Base-by-base conservation (phyloP, 2,888 invertebrate species). In the Volucella bombylans region DNA sequence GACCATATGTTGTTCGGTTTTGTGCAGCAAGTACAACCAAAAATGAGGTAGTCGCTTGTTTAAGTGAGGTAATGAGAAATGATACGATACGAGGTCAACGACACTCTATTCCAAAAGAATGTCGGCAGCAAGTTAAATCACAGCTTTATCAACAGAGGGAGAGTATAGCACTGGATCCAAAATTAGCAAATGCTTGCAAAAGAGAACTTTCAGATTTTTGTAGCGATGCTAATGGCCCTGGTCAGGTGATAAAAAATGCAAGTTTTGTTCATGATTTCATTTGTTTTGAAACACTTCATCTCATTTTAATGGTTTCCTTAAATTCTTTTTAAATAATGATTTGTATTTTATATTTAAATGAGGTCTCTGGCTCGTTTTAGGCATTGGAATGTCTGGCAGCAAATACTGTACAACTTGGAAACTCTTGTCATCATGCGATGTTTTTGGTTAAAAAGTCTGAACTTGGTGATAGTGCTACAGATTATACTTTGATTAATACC, bases 111-210 rank as follows among this genome's bases (percentile, higher is more conserved):
- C 94, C 96, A 4, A 96, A 96, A 90, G 96, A 96, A 23, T 99
- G 99, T 90, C 94, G 97, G 43, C 97, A 97, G 89, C 98, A 99
- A 90, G 93, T 99, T 15, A 94, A 96, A 89, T 96, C 97, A 64
- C 98, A 99, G 90, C 93, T 99, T 38, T 96, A 98, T 88, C 97
- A 98, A 90, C 96, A 98, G 91, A 94, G 97, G 87, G 98, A 99
- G 92, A 97, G 94, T 89, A 96, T 97, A 86, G 94, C 95, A 86
- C 94, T 97, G 82, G 97, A 98, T 92, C 96, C 97, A 0, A 94
- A 95, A 88, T 92, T 99, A 71, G 97, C 96, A 89, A 94, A 94
- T 86, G 95, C 96, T 6, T 99, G 99, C 90, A 93, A 94, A 72
- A 91, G 91, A 43, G 99, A 99, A 90, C 95, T 99, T 31, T 93